Conservation (phyloP, 2,888 invertebrate species). For the Scelioninae gen. 1 region DNA sequence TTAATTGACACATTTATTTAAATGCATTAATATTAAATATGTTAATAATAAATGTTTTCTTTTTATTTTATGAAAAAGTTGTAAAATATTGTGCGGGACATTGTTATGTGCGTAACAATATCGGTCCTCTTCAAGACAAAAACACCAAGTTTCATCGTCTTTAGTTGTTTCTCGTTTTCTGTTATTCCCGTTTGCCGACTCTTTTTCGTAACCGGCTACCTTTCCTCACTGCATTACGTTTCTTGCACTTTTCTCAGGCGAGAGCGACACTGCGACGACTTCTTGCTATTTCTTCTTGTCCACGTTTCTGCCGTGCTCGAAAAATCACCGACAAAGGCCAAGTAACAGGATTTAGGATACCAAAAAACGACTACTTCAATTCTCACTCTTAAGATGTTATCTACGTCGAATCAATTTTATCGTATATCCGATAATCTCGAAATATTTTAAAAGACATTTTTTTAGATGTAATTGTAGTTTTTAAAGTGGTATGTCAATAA, state of each 20-base stretch:
- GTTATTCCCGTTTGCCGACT: conserved; percentile 45
- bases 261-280: conserved; percentile 51
- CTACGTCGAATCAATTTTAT: conserved; percentile 66
- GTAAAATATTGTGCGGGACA: conserved; percentile 26
- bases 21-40: no score
- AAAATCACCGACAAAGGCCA: conserved; percentile 82
- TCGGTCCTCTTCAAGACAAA: conserved; percentile 52
- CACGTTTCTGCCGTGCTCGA: conserved; percentile 73
- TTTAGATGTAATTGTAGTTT: conserved; percentile 37
- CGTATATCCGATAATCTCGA: conserved; percentile 56
- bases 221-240: conserved; percentile 61
- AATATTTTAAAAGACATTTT: conserved; percentile 35
- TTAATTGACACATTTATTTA: no score
- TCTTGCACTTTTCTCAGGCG: conserved; percentile 68
- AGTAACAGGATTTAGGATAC: conserved; percentile 73
- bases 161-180: conserved; percentile 38
- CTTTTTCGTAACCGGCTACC: conserved; percentile 57
- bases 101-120: conserved; percentile 27
- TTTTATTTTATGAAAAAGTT: neutral
- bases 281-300: conserved; percentile 62
- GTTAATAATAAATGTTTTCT: no score
- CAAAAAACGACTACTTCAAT: conserved; percentile 62
- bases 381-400: conserved; percentile 57
- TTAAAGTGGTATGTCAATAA: conserved; percentile 8
- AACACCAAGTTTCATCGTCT: conserved; percentile 59